These are phyloP conservation scores for Pherbina coryleti DNA, from an alignment of 2,888 invertebrate species.

Conservation along the genomic window DNA sequence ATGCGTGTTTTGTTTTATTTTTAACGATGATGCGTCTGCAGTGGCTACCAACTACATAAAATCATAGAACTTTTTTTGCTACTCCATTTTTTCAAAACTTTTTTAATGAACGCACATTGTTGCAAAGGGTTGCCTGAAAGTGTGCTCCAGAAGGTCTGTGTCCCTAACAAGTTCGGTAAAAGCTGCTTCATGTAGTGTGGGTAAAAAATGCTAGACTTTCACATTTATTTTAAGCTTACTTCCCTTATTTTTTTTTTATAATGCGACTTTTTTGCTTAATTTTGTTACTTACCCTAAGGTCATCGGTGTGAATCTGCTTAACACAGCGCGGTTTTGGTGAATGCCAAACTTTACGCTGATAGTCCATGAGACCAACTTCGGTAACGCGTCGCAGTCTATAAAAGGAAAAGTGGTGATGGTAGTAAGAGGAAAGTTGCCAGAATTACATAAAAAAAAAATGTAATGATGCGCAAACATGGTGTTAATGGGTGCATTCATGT, in stretches of 20 bases:
- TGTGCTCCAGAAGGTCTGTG: background rate
- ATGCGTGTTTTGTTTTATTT: too few species aligned
- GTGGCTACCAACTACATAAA: background rate
- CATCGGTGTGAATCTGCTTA: constrained; percentile 64
- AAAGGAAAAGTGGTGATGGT: background rate
- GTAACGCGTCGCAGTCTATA: constrained; percentile 73
- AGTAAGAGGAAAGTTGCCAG: background rate
- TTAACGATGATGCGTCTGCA: too few species aligned
- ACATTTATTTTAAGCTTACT: too few species aligned
- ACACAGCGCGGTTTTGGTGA: constrained; percentile 74
- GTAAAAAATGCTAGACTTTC: background rate
- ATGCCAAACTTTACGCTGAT: constrained; percentile 74
- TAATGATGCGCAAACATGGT: too few species aligned
- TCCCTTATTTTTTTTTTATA: background rate
- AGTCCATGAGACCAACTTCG: constrained; percentile 74
- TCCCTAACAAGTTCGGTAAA: too few species aligned
- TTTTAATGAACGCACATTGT: background rate
- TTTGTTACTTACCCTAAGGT: constrained; percentile 61
- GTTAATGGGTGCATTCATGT: too few species aligned
- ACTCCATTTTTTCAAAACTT: background rate
- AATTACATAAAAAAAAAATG: background rate
- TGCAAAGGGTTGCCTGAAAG: background rate
- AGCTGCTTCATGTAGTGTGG: background rate
- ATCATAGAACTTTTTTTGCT: background rate
- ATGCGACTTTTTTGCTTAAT: background rate